These are phyloP conservation scores for Meteorus sp. DNA, from an alignment of 1,140 invertebrate species.

Conservation along the genomic window DNA sequence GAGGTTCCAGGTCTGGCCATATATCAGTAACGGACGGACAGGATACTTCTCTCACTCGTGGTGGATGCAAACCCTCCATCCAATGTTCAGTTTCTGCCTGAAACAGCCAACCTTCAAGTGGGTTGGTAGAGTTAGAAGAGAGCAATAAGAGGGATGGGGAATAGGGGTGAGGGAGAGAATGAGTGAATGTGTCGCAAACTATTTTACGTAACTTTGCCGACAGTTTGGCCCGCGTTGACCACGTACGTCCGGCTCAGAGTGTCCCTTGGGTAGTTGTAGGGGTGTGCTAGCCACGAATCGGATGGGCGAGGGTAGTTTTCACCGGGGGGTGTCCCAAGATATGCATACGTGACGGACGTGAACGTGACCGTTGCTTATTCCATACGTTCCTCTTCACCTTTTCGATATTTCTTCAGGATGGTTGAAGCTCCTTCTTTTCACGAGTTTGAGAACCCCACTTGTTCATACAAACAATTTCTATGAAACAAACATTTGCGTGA, in stretches of 20 bases:
- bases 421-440: neutral
- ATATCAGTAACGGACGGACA: constrained; percentile 52
- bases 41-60: constrained; percentile 27
- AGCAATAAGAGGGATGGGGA: neutral
- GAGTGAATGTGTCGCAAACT: constrained; percentile 60
- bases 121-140: constrained; percentile 21
- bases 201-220: constrained; percentile 61
- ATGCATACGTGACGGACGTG: constrained; percentile 60
- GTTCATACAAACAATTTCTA: too few relatives aligned
- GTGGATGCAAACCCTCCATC: constrained; percentile 28
- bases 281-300: constrained; percentile 12
- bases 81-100: constrained; percentile 27
- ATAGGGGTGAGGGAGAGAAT: neutral
- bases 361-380: constrained; percentile 46
- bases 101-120: constrained; percentile 27
- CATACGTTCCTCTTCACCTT: neutral
- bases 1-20: constrained; percentile 40
- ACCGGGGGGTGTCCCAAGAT: constrained; percentile 53
- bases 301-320: constrained; percentile 28
- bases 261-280: constrained; percentile 49
- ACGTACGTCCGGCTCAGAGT: constrained; percentile 54
- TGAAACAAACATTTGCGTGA: too few relatives aligned
- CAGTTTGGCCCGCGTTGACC: constrained; percentile 60
- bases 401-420: neutral
- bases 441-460: neutral